Evolutionary conservation across 2,797 vertebrate genomes (phyloP), one percentile per base, ranked within the genome.

Genomic region (Taenioides sp.): DNA sequence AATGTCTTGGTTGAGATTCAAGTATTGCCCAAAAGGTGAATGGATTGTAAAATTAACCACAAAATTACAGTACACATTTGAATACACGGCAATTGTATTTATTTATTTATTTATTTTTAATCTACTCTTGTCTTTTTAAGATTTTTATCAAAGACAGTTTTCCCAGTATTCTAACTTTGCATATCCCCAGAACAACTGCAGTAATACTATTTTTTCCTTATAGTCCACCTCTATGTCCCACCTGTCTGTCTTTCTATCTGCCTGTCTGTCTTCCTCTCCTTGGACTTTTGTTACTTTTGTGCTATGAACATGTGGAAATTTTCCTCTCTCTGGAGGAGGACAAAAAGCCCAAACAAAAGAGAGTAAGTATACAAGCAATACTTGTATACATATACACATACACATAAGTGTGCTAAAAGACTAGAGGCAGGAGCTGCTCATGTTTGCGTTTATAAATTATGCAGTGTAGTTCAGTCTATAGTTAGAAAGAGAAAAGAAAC

Each of bases 351-450:
- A 89, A 73, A 79, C 84, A 84, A 68, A 92, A 77, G 71, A 93
- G 86, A 88, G 92, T 94, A 90, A 94, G 93, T 94, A 92, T 80
- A 79, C n/a, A n/a, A n/a, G n/a, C n/a, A n/a, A n/a, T n/a, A n/a
- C n/a, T 16, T 34, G 27, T 49, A 16, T 59, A 64, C 28, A 61
- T 31, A 55, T 55, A 2, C 0, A 61, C 31, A 18, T n/a, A n/a
- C n/a, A n/a, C n/a, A 23, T 50, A 50, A 50, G 64, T 65, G 28
- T 65, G 27, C 43, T 9, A 50, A 65, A 18, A 27, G 16, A 49
- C 22, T 65, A 65, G 63, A 23, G 7, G 11, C 18, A 65, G 64
- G 11, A 18, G 64, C 64, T 65, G 14, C 58, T 31, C 27, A 18
- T 34, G 59, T 37, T 62, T n/a, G 31, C 9, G 18, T 31, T n/a